Evolutionary conservation across 2,113 vertebrate species (phyloP).

Genomic region (Elephas maximus): DNA sequence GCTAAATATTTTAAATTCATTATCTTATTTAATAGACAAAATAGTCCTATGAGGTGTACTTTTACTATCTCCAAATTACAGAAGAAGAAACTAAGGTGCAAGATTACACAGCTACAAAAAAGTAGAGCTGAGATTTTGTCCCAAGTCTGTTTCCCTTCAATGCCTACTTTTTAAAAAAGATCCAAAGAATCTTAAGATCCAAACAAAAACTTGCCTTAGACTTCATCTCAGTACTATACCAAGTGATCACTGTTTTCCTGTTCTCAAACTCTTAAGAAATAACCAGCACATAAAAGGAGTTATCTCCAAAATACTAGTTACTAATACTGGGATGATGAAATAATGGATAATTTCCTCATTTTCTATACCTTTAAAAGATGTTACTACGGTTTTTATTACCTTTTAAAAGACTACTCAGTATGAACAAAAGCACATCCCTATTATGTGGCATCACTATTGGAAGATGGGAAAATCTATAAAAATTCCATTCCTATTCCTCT

Average conservation of each 20-base stretch:
- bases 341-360: not conserved
- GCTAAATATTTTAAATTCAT: not conserved
- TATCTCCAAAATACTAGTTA: not conserved
- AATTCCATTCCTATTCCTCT: constrained; percentile 35
- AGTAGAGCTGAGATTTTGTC: not conserved
- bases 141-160: not conserved
- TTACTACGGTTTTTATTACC: constrained; percentile 28
- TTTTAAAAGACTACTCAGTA: constrained; percentile 49
- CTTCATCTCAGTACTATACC: not conserved
- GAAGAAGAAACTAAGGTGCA: not conserved
- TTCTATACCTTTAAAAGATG: constrained; percentile 35
- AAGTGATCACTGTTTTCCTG: not conserved
- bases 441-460: not conserved
- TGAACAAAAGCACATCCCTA: constrained; percentile 44
- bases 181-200: not conserved
- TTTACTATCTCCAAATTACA: not conserved
- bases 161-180: not conserved
- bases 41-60: not conserved
- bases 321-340: not conserved
- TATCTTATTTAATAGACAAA: not conserved
- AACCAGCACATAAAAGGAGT: not conserved
- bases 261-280: constrained; percentile 18
- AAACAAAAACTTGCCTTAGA: constrained; percentile 7
- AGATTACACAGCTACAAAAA: not conserved
- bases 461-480: constrained; percentile 59